These are phyloP conservation scores for Peromyscus nudipes DNA, from an alignment of 2,797 vertebrate genomes.

Conservation along the genomic window DNA sequence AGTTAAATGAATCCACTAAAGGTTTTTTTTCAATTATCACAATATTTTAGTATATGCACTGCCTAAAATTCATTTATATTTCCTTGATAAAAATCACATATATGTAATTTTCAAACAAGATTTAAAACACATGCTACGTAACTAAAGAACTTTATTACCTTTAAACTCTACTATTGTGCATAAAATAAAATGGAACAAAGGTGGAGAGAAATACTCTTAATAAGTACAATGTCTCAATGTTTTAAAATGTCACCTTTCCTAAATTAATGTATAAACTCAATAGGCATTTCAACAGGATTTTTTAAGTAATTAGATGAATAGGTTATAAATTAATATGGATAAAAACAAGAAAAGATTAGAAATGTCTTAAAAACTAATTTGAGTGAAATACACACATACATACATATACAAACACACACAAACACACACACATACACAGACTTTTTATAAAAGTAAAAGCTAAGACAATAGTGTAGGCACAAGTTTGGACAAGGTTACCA, in stretches of 20 bases:
- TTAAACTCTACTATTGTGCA: neutral
- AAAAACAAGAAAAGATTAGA: neutral
- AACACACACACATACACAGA: neutral
- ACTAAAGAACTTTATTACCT: neutral
- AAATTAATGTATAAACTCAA: slow-evolving; percentile 15
- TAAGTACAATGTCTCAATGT: neutral
- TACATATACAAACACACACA: neutral
- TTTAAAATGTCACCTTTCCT: neutral
- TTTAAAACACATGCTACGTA: neutral
- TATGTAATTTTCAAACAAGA: neutral
- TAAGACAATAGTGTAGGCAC: neutral
- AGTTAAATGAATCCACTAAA: neutral
- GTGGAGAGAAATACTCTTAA: neutral
- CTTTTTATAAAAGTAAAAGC: neutral
- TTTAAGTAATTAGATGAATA: neutral
- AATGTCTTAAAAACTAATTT: slow-evolving; percentile 22
- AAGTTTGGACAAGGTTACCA: neutral
- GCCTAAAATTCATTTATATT: neutral
- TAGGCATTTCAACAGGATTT: neutral
- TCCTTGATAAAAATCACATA: neutral
- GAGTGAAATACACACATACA: neutral
- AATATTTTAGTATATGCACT: neutral
- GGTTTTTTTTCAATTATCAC: neutral
- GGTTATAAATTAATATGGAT: neutral
- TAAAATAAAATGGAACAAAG: neutral